Base-by-base conservation (phyloP, 1,140 invertebrate species). In the Vollenhovia emeryi region DNA sequence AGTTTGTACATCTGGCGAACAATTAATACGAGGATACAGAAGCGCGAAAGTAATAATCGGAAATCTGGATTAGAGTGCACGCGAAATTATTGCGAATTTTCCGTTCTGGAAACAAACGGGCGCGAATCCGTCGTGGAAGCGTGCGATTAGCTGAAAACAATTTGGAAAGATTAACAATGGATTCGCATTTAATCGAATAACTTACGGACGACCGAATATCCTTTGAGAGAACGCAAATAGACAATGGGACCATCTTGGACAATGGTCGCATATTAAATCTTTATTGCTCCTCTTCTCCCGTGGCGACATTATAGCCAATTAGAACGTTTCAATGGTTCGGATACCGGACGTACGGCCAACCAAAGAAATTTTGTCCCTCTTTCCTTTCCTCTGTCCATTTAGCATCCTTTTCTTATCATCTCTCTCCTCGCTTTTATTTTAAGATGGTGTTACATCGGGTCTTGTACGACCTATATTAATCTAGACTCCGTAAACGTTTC, bases 251-350 rank as follows among this genome's bases (percentile, higher is more conserved):
- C 50, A 43, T 59, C 78, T 73, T 59, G 78, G 36, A 82, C 78
- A 82, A 82, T 82, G 78, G 66, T 45, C 66, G 66, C 78, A 82
- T 82, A 82, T 82, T 82, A 82, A 82, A 73, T 73, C 78, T 36
- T 82, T 43, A 52, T 82, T 64, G 9, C 27, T 27, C 36, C 21
- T 13, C 66, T 40, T 69, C 21, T 30, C 27, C 57, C 64, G 27
- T 45, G 50, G 24, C 36, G 66, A 82, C 78, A 59, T 82, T 82
- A 82, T 82, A 82, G 66, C 78, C 78, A 82, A 73, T 82, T 82
- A 82, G 78, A 57, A 73, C 36, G 50, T 82, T 73, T 27, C 50
- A 57, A 18, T 57, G 21, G 6, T 62, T 62, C 15, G 13, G n/a
- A 5, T 79, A 36, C 6, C 64, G 50, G 48, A 71, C 24, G 50